Percentiles rank a stretch among this genome's conserved stretches.
Conservation (phyloP, 2,113 vertebrate species). For the Noctilio leporinus region DNA sequence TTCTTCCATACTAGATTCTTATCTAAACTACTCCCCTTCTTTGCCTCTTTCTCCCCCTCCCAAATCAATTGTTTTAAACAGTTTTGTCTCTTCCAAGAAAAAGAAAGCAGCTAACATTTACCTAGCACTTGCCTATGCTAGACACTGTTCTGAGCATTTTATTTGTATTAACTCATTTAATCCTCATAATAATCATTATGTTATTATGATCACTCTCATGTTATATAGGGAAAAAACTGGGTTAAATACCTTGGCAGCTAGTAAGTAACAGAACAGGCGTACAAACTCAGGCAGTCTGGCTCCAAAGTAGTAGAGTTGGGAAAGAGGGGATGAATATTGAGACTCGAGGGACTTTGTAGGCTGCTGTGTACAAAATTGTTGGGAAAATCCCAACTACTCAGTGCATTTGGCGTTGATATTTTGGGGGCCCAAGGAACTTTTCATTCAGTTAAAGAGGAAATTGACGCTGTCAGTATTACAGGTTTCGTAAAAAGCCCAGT, state of each 20-base stretch:
- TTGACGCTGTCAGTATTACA: not conserved
- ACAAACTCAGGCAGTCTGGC: not conserved
- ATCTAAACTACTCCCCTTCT: too few species aligned
- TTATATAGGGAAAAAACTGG: not conserved
- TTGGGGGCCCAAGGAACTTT: constrained; percentile 3
- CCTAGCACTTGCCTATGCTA: not conserved
- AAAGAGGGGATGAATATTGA: not conserved
- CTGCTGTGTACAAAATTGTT: not conserved
- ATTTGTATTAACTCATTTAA: not conserved
- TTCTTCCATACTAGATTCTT: too few species aligned
- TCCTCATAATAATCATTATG: not conserved
- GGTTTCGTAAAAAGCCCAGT: not conserved
- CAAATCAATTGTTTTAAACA: not conserved
- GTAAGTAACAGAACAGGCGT: not conserved
- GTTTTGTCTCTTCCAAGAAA: not conserved
- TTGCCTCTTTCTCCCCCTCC: too few species aligned
- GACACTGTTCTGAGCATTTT: not conserved
- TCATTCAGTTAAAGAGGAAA: not conserved
- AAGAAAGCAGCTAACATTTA: not conserved
- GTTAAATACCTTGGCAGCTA: not conserved
- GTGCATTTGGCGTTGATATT: not conserved
- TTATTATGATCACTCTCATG: not conserved
- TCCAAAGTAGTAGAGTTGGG: not conserved
- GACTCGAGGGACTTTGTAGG: not conserved
- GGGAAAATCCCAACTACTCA: not conserved